Percentiles rank a stretch among this genome's conserved stretches.
Evolutionary conservation across 2,888 invertebrate species (phyloP).

Genomic region (Metacarcinus magister): DNA sequence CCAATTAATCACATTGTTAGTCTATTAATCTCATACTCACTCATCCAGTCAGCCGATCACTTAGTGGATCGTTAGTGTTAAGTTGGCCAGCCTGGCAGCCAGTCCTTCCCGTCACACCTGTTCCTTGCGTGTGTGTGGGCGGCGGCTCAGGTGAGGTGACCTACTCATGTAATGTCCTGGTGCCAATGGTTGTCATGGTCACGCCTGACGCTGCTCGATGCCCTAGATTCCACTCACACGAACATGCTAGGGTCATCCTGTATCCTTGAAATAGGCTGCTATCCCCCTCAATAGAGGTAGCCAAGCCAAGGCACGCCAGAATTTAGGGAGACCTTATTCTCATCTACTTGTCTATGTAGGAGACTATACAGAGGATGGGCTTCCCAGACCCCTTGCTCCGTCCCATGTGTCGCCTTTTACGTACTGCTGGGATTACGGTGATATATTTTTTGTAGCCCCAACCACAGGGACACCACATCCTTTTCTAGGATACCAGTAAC

Average conservation of each 20-base stretch:
- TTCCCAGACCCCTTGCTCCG: no score
- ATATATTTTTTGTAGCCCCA: no score
- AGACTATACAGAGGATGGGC: no score
- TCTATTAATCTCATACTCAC: neutral
- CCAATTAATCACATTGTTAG: neutral
- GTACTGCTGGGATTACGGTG: no score
- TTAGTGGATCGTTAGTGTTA: neutral
- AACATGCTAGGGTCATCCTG: neutral
- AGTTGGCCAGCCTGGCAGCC: neutral
- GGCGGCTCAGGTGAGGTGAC: neutral
- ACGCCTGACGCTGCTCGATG: neutral
- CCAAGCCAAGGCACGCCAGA: no score
- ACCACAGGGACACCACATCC: no score
- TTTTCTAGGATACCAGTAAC: no score
- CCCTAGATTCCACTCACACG: conserved; percentile 22
- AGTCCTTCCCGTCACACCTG: neutral
- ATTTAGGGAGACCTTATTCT: no score
- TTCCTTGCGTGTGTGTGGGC: conserved; percentile 11
- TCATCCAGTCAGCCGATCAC: neutral
- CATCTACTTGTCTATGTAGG: no score
- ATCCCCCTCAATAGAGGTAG: no score
- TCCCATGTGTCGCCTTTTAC: no score
- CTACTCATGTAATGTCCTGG: neutral
- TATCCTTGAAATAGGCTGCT: no score
- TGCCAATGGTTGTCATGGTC: neutral